Evolutionary conservation across 2,888 invertebrate species (phyloP).

Genomic region (Idaea aversata): DNA sequence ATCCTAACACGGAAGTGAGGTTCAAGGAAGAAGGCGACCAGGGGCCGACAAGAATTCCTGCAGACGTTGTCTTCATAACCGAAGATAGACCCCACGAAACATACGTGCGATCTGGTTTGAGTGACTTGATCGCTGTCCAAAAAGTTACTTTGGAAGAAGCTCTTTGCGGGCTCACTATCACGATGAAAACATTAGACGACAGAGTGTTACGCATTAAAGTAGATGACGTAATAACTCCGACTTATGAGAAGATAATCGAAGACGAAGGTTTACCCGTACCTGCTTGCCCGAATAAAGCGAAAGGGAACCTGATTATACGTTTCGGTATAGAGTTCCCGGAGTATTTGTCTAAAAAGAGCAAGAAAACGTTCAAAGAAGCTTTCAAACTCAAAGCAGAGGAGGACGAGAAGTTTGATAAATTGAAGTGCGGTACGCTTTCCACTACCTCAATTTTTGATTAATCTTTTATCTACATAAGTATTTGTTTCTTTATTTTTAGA

Average conservation of each 20-base stretch:
- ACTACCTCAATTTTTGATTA: slow-evolving; percentile 36
- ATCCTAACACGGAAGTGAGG: slow-evolving; percentile 84
- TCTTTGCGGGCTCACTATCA: slow-evolving; percentile 84
- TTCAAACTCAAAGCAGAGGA: slow-evolving; percentile 60
- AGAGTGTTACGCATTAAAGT: slow-evolving; percentile 84
- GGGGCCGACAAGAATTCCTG: slow-evolving; percentile 85
- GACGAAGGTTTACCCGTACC: slow-evolving; percentile 88
- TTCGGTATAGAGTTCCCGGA: slow-evolving; percentile 78
- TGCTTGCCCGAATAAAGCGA: slow-evolving; percentile 79
- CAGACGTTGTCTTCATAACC: slow-evolving; percentile 87
- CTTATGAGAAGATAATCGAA: slow-evolving; percentile 84
- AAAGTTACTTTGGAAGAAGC: slow-evolving; percentile 85
- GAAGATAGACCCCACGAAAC: slow-evolving; percentile 85
- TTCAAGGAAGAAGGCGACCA: slow-evolving; percentile 92
- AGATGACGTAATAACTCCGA: slow-evolving; percentile 85
- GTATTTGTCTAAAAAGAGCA: slow-evolving; percentile 67
- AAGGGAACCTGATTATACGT: slow-evolving; percentile 85
- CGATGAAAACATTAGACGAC: slow-evolving; percentile 85
- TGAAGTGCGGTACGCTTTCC: slow-evolving; percentile 60
- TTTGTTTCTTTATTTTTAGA: not conserved
- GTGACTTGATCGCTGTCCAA: slow-evolving; percentile 83
- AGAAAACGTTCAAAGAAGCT: slow-evolving; percentile 62
- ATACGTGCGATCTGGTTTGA: slow-evolving; percentile 82
- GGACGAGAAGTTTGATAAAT: slow-evolving; percentile 55
- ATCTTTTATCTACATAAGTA: not conserved